Conservation (phyloP, 2,113 vertebrate genomes). For the Poeciliopsis prolifica region DNA sequence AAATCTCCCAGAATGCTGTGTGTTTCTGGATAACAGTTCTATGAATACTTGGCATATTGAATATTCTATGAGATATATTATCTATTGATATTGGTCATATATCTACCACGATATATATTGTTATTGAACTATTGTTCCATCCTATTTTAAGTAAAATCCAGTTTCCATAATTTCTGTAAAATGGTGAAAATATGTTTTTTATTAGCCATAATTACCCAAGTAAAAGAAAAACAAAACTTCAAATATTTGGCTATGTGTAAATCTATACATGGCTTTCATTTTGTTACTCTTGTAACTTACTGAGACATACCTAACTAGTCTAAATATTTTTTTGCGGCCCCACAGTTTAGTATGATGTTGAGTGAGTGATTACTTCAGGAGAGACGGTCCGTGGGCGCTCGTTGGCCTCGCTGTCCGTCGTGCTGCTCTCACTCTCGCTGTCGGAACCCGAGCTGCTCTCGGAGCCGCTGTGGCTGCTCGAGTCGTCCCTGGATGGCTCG, state of each 20-base stretch:
- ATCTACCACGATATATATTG: no score
- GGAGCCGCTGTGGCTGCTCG: slow-evolving; percentile 96
- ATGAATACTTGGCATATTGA: no score
- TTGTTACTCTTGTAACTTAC: neutral
- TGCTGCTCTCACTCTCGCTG: slow-evolving; percentile 97
- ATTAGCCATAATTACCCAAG: neutral
- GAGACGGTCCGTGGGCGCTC: slow-evolving; percentile 90
- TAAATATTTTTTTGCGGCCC: neutral
- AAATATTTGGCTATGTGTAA: neutral
- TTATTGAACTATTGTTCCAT: no score
- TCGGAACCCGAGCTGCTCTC: slow-evolving; percentile 98
- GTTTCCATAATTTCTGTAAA: no score
- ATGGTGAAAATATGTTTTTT: neutral
- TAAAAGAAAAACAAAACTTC: neutral
- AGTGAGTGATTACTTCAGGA: slow-evolving; percentile 85
- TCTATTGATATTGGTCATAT: no score
- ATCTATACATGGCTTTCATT: neutral
- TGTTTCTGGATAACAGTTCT: no score
- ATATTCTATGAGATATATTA: no score
- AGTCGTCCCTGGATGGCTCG: slow-evolving; percentile 92
- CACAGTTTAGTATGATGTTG: neutral
- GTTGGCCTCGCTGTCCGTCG: slow-evolving; percentile 96
- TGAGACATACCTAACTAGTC: neutral
- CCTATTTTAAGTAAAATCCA: no score
- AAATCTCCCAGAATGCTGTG: no score